These are phyloP conservation scores for Pitangus sulphuratus DNA, from an alignment of 2,797 vertebrate species.

Conservation along the genomic window DNA sequence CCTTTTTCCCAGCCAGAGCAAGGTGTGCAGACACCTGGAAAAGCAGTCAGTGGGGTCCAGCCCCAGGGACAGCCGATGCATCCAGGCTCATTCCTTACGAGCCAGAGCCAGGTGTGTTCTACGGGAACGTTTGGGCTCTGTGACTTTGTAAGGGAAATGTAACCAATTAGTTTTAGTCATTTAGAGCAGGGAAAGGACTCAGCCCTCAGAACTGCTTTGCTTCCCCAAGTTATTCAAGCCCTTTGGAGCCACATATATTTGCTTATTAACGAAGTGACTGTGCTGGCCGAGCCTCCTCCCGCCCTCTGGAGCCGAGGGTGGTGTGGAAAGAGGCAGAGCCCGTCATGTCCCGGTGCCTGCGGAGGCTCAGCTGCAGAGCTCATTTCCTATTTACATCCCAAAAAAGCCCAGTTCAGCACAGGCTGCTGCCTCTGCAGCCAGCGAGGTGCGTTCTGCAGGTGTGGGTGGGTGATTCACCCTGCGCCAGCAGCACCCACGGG, in stretches of 20 bases:
- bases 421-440: not conserved
- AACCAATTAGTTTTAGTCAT: not conserved
- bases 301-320: not conserved
- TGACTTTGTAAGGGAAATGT: not conserved
- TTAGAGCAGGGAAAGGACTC: not conserved
- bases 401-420: not conserved
- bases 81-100: rapidly evolving
- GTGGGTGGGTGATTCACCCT: constrained; percentile 17
- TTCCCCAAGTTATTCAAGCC: constrained; percentile 41
- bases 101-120: not conserved
- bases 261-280: constrained; percentile 25
- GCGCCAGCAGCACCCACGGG: not conserved
- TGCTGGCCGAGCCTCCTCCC: not conserved
- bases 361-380: constrained; percentile 5
- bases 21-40: not conserved
- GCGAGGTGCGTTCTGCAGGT: constrained; percentile 18
- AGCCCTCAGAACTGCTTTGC: not conserved
- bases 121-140: rapidly evolving
- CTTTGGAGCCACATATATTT: constrained; percentile 54
- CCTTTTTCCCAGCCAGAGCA: not conserved
- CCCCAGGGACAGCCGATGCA: not conserved
- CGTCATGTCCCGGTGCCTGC: not conserved
- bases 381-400: constrained; percentile 26
- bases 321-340: not conserved
- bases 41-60: not conserved